Percentiles rank a stretch among this genome's conserved stretches.
These are phyloP conservation scores for Liodrosophila aerea DNA, from an alignment of 2,888 invertebrate species.

Conservation along the genomic window DNA sequence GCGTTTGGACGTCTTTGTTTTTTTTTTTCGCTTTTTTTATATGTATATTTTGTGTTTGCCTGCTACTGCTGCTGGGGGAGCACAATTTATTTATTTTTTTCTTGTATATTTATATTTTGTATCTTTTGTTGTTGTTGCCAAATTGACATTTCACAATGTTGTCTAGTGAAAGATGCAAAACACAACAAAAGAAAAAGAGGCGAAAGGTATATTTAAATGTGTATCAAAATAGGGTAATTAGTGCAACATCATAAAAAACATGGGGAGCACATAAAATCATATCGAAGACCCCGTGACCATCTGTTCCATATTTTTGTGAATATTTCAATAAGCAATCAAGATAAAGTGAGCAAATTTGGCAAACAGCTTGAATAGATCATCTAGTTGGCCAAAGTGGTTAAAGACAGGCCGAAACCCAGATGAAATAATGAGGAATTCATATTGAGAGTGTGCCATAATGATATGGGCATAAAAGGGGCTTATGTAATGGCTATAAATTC, in stretches of 20 bases:
- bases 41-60: neutral
- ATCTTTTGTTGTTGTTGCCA: conserved; percentile 63
- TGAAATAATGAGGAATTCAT: too few species aligned
- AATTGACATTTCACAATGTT: conserved; percentile 73
- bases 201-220: neutral
- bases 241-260: neutral
- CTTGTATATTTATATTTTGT: conserved; percentile 9
- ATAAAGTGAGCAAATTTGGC: too few species aligned
- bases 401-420: too few species aligned
- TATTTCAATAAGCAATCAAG: too few species aligned
- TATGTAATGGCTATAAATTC: too few species aligned
- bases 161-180: conserved; percentile 49
- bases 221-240: neutral
- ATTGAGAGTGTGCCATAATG: too few species aligned
- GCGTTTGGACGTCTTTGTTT: conserved; percentile 60
- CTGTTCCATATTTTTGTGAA: neutral
- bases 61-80: conserved; percentile 36
- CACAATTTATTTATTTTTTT: conserved; percentile 24
- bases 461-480: too few species aligned
- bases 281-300: too few species aligned
- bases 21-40: conserved; percentile 32
- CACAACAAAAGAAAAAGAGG: conserved; percentile 20
- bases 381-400: too few species aligned
- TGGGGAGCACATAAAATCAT: too few species aligned
- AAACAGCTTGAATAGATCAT: too few species aligned